Base-by-base conservation (phyloP, 2,797 vertebrate species). In the Chiroxiphia lanceolata region DNA sequence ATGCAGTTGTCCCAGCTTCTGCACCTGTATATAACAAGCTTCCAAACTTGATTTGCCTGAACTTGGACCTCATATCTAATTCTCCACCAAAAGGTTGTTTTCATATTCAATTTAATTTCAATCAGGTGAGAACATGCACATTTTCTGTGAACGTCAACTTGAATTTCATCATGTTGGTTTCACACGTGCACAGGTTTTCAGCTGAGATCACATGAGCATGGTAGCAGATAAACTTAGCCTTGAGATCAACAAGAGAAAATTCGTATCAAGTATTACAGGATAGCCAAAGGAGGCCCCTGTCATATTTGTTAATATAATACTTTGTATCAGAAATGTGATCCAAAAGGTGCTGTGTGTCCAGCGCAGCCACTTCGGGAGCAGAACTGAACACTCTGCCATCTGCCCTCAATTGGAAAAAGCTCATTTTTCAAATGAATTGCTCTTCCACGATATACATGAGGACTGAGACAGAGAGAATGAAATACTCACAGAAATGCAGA, bases 401-500 rank as follows among this genome's bases (percentile, higher is more conserved):
- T 65, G 54, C 0, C 0, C 22, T 60, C 40, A 60, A n/a, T 26
- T 82, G 90, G 67, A 72, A 93, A 63, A 88, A 82, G 6, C 15
- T 88, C 26, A 79, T 86, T 90, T 83, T 38, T 74, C 69, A 83
- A 50, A 86, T 31, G 8, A 83, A 82, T 87, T 64, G 12, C 14
- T 91, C 45, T 93, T 91, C 56, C 48, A 60, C 40, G n/a, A 4
- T 26, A 6, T 36, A 72, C 26, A 21, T 23, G 33, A 86, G 40
- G 31, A 21, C 72, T 79, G 56, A 67, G 40, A 56, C 3, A 16
- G 61, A 91, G 38, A 45, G 56, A 79, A 77, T 36, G 40, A 82
- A 86, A 93, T 86, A 88, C 59, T 88, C 70, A 45, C 85, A 82
- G 63, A 89, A 94, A 90, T 57, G 56, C 59, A 89, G 33, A 47